Percentiles rank a stretch among this genome's conserved stretches.
These are phyloP conservation scores for Ephialtes manifestator DNA, from an alignment of 2,888 invertebrate genomes.

Conservation along the genomic window DNA sequence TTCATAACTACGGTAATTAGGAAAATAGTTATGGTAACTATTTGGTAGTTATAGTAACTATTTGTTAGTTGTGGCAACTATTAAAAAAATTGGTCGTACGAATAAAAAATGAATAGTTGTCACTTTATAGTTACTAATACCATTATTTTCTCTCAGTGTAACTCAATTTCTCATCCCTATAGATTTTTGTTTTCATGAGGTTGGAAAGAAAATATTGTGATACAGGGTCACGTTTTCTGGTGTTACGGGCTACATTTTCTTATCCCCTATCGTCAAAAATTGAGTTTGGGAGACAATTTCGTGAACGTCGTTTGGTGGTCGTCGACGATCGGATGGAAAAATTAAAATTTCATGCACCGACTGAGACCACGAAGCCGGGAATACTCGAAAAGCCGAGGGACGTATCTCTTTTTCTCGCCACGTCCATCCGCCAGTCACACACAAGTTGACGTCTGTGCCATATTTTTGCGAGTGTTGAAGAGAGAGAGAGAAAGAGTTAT, in stretches of 20 bases:
- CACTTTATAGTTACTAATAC: no score
- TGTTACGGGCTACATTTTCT: background rate
- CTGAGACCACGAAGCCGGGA: constrained; percentile 28
- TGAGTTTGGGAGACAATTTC: background rate
- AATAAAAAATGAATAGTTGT: no score
- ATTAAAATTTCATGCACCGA: constrained; percentile 43
- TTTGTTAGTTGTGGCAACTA: no score
- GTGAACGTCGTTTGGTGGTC: background rate
- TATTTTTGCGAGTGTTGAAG: constrained; percentile 43
- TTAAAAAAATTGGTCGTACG: no score
- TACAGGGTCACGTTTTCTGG: background rate
- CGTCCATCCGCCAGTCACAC: constrained; percentile 42
- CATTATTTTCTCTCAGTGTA: no score
- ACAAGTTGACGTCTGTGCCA: constrained; percentile 45
- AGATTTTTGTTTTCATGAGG: background rate
- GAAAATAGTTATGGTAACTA: no score
- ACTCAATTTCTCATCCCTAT: background rate
- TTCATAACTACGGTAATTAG: no score
- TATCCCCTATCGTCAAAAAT: background rate
- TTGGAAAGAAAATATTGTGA: background rate
- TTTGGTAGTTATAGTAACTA: no score
- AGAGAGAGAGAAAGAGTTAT: constrained; percentile 65
- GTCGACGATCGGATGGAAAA: constrained; percentile 37
- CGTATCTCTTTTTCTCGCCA: constrained; percentile 44
- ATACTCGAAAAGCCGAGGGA: constrained; percentile 33